A percentile compares a stretch with the other conserved stretches of the same genome.
Evolutionary conservation across 2,113 vertebrate genomes (phyloP).

Genomic region (Marcusenius ussheri): DNA sequence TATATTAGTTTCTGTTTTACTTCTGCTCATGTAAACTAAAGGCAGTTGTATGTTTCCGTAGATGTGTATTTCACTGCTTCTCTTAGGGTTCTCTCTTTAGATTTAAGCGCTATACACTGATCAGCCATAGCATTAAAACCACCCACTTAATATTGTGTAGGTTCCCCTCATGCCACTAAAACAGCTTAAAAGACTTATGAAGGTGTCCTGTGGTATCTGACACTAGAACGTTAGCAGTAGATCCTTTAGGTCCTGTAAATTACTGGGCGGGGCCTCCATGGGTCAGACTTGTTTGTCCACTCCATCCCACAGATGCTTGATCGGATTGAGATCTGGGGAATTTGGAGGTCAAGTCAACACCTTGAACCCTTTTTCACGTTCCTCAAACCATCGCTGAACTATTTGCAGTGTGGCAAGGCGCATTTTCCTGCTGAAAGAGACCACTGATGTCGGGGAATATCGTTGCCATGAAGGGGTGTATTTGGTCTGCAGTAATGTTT

Average conservation of each 20-base stretch:
- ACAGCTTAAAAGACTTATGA: background rate
- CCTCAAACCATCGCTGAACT: background rate
- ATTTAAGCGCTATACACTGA: background rate
- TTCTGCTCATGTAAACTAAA: background rate
- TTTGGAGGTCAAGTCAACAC: background rate
- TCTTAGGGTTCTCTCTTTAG: background rate
- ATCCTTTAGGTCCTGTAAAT: background rate
- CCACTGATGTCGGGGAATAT: background rate
- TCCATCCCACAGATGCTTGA: background rate
- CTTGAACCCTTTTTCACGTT: background rate
- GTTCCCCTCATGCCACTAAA: background rate
- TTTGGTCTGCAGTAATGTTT: background rate
- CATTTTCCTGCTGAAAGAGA: background rate
- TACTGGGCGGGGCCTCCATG: background rate
- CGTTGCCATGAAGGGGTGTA: background rate
- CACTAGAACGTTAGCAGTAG: background rate
- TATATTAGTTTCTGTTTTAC: background rate
- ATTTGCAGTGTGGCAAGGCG: background rate
- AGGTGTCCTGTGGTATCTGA: background rate
- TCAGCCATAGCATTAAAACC: background rate
- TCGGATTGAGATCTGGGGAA: background rate
- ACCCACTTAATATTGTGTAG: background rate
- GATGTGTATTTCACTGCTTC: background rate
- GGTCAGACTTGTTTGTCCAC: background rate
- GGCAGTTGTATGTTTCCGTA: background rate